phyloP scores from a whole-genome alignment of 2,888 invertebrate species.

The Polia nebulosa region DNA sequence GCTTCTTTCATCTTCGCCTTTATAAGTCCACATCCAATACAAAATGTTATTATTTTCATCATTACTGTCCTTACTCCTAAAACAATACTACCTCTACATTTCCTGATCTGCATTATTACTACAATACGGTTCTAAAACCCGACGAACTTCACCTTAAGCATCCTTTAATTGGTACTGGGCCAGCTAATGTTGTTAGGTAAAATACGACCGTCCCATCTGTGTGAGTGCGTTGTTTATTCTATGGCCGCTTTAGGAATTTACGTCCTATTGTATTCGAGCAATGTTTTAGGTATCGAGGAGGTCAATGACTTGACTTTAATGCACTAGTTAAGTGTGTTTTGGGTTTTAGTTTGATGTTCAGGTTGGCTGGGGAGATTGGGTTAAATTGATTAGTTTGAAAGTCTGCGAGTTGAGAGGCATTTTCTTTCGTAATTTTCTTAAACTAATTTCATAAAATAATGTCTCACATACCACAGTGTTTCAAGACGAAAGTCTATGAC shows the following conservation, averaged over 20 bases:
- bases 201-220: conserved; percentile 70
- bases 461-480: no score
- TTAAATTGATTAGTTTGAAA: neutral
- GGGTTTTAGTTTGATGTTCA: conserved; percentile 7
- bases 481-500: no score
- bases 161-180: conserved; percentile 53
- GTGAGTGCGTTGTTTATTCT: conserved; percentile 72
- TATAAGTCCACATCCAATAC: neutral
- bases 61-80: neutral
- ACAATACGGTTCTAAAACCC: conserved; percentile 19
- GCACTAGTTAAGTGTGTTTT: conserved; percentile 58
- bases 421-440: neutral
- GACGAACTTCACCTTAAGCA: conserved; percentile 31
- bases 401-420: neutral
- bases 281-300: conserved; percentile 70
- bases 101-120: conserved; percentile 33
- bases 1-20: no score
- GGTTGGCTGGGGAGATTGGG: neutral
- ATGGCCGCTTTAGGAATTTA: conserved; percentile 77
- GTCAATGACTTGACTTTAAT: conserved; percentile 71
- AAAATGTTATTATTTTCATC: neutral
- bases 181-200: conserved; percentile 69
- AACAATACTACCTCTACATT: conserved; percentile 30
- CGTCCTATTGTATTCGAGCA: conserved; percentile 76
- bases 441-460: no score